Conservation (phyloP, 2,797 vertebrate species). For the Lagocephalus sceleratus region DNA sequence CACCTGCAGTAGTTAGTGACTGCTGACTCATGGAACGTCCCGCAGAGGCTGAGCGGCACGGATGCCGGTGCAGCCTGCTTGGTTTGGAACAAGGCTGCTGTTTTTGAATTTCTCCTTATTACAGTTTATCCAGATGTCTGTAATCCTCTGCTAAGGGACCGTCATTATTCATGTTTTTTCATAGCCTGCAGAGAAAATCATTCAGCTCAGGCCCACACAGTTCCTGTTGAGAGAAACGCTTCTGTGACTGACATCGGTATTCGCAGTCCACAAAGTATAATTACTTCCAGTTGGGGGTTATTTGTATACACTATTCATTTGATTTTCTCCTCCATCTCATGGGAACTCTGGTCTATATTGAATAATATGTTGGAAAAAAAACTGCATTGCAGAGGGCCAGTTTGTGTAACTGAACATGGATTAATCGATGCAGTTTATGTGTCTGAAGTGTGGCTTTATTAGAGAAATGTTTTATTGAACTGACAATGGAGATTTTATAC, state of each 20-base stretch:
- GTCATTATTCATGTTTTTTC: conserved; percentile 47
- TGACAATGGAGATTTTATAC: background rate
- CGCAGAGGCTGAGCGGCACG: conserved; percentile 45
- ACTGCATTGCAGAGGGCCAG: background rate
- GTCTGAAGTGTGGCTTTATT: background rate
- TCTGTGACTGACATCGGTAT: conserved; percentile 40
- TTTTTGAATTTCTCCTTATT: conserved; percentile 42
- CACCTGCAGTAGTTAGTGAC: conserved; percentile 38
- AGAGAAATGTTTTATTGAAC: background rate
- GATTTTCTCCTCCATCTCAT: conserved; percentile 20
- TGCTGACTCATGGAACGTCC: conserved; percentile 66
- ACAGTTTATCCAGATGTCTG: conserved; percentile 58
- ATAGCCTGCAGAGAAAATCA: conserved; percentile 52
- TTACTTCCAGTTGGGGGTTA: conserved; percentile 56
- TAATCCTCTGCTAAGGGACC: conserved; percentile 45
- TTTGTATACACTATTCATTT: conserved; percentile 39
- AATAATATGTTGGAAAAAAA: conserved; percentile 19
- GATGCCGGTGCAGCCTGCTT: conserved; percentile 37
- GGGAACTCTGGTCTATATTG: conserved; percentile 42
- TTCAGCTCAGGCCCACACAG: conserved; percentile 21
- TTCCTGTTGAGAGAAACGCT: conserved; percentile 38
- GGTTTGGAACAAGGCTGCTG: conserved; percentile 40
- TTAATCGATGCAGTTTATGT: background rate
- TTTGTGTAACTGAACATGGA: background rate
- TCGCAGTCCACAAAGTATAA: conserved; percentile 48